Evolutionary conservation across 1,140 invertebrate genomes (phyloP).

Genomic region (Nasonia giraulti): DNA sequence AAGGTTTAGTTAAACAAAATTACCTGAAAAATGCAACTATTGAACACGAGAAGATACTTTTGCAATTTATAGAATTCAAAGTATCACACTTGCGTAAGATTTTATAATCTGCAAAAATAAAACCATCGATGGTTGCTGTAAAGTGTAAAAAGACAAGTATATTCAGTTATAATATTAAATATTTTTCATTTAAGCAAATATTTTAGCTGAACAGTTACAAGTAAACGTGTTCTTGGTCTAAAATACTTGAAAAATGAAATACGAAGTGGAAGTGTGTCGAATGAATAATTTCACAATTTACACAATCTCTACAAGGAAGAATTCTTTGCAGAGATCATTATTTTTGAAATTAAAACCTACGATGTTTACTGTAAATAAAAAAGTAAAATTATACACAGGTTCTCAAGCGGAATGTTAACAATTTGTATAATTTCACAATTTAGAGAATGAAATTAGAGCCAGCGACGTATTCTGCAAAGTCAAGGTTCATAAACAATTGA

Average conservation of each 20-base stretch:
- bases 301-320: slow-evolving; percentile 28
- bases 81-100: not conserved
- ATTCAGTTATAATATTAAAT: not conserved
- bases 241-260: not conserved
- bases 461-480: not conserved
- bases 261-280: not conserved
- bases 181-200: not conserved
- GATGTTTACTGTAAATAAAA: not conserved
- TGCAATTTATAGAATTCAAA: slow-evolving; percentile 20
- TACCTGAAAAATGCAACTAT: not conserved
- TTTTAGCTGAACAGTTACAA: not conserved
- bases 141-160: not conserved
- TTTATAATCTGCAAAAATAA: slow-evolving; percentile 36
- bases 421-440: slow-evolving; percentile 13
- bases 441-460: slow-evolving; percentile 22
- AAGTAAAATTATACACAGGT: not conserved
- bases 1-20: not conserved
- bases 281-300: slow-evolving; percentile 12
- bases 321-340: slow-evolving; percentile 21
- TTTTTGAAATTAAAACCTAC: slow-evolving; percentile 8
- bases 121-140: slow-evolving; percentile 8
- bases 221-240: not conserved
- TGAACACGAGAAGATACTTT: slow-evolving; percentile 9
- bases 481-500: not conserved
- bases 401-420: not conserved